Conservation (phyloP, 1,140 invertebrate genomes). For the Parasteatoda tepidariorum region DNA sequence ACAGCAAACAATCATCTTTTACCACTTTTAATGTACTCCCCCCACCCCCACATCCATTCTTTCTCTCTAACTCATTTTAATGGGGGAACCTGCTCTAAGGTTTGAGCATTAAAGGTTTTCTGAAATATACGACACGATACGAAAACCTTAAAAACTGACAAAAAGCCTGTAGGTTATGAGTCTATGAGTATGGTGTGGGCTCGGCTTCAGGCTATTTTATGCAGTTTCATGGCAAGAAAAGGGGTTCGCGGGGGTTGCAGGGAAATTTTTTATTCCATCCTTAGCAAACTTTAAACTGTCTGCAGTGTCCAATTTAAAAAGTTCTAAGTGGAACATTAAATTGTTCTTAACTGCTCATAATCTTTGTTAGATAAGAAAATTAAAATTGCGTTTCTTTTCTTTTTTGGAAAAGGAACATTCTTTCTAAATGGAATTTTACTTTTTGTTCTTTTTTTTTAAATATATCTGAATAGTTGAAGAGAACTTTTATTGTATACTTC, state of each 20-base stretch:
- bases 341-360: slow-evolving; percentile 59
- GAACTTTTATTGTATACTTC: too few species aligned
- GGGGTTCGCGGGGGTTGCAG: background rate
- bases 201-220: background rate
- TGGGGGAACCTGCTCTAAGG: slow-evolving; percentile 1
- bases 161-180: slow-evolving; percentile 33
- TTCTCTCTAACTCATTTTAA: background rate
- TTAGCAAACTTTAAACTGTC: slow-evolving; percentile 51
- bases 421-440: background rate
- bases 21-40: slow-evolving; percentile 48
- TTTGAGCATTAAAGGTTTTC: slow-evolving; percentile 47
- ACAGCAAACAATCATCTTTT: slow-evolving; percentile 60
- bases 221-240: background rate
- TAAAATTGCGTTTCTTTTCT: slow-evolving; percentile 19
- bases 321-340: slow-evolving; percentile 47
- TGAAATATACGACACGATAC: slow-evolving; percentile 46
- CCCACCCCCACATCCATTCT: background rate
- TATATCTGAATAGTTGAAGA: background rate
- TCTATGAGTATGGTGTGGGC: background rate
- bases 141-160: slow-evolving; percentile 28
- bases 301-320: slow-evolving; percentile 57
- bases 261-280: slow-evolving; percentile 48
- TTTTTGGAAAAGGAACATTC: background rate
- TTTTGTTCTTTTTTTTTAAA: background rate
- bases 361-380: slow-evolving; percentile 48